Conservation (phyloP, 2,113 vertebrate species). For the Struthio camelus region DNA sequence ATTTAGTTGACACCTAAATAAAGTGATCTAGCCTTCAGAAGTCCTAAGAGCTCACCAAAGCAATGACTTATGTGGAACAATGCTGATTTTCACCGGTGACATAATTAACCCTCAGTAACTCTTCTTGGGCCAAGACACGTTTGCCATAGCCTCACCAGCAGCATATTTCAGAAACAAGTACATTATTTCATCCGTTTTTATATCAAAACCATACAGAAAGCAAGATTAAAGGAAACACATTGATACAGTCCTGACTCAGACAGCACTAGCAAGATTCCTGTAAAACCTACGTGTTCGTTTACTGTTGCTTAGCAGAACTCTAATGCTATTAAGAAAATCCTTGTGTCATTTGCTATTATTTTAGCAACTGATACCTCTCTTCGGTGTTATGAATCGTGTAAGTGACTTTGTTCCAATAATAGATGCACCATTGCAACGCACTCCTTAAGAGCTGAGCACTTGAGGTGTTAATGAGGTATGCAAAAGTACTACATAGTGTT, state of each 20-base stretch:
- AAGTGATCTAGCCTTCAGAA: neutral
- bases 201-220: neutral
- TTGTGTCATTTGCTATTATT: conserved; percentile 33
- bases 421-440: conserved; percentile 4
- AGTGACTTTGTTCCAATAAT: conserved; percentile 53
- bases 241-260: neutral
- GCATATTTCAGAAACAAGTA: neutral
- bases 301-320: conserved; percentile 37
- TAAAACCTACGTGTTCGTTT: neutral
- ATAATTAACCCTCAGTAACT: neutral
- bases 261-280: neutral
- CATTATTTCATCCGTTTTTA: neutral
- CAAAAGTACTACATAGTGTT: conserved; percentile 7
- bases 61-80: neutral
- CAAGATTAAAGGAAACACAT: neutral
- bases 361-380: conserved; percentile 11
- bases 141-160: neutral
- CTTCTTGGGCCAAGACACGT: neutral
- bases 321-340: conserved; percentile 37
- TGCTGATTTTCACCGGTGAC: neutral
- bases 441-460: conserved; percentile 46
- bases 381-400: neutral
- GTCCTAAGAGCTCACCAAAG: neutral
- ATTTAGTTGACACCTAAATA: neutral
- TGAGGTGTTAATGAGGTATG: conserved; percentile 66